These are phyloP conservation scores for Ailuropoda melanoleuca DNA, from an alignment of 2,113 vertebrate genomes.

Conservation along the genomic window DNA sequence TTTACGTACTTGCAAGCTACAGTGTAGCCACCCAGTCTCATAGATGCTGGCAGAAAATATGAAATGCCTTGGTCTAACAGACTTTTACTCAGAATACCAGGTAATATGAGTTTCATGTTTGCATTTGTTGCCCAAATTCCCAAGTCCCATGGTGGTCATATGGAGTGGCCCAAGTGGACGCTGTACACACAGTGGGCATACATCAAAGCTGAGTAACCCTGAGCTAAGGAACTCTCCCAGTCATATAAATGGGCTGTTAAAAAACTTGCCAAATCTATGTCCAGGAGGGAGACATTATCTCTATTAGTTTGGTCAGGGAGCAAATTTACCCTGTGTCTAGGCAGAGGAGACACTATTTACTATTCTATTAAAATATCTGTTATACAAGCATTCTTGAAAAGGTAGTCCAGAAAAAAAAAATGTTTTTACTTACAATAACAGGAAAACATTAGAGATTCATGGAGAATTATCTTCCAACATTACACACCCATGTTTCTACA, in stretches of 20 bases:
- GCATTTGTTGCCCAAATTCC: not conserved
- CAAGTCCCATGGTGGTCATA: rapidly evolving
- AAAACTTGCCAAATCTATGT: not conserved
- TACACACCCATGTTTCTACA: not conserved
- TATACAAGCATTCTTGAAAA: not conserved
- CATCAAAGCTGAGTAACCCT: not conserved
- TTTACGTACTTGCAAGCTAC: not conserved
- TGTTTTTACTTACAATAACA: not conserved
- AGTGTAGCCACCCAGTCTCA: not conserved
- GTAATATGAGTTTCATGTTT: not conserved
- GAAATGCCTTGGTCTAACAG: not conserved
- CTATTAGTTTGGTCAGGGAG: not conserved
- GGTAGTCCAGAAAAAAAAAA: not conserved
- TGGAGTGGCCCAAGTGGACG: not conserved
- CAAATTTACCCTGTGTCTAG: not conserved
- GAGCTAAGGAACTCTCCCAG: not conserved
- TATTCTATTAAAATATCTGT: not conserved
- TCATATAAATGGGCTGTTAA: not conserved
- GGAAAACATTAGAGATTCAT: not conserved
- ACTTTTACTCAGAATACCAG: not conserved
- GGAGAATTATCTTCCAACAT: not conserved
- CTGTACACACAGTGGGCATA: not conserved
- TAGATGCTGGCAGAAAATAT: not conserved
- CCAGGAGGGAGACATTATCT: not conserved
- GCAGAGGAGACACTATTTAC: not conserved